phyloP scores from a whole-genome alignment of 2,888 invertebrate species.

The Tipula vernalis region DNA sequence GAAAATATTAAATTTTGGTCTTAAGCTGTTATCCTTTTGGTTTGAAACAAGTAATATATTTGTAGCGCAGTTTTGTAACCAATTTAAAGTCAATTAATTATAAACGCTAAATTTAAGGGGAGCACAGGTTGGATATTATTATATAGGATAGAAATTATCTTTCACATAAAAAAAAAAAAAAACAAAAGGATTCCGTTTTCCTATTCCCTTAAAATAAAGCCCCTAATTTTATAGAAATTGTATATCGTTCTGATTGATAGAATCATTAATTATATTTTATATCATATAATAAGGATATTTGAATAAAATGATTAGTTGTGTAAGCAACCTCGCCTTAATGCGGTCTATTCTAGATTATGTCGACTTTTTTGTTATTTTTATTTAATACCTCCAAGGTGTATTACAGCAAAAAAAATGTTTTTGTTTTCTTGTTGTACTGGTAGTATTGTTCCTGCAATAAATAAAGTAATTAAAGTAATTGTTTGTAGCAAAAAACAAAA shows the following conservation, averaged over 20 bases:
- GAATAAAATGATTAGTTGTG: not conserved
- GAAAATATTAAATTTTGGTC: not conserved
- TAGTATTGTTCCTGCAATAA: not conserved
- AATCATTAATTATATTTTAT: not conserved
- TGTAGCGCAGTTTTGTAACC: not conserved
- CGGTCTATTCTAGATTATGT: not conserved
- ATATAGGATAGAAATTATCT: not conserved
- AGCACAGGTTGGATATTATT: not conserved
- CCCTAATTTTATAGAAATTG: not conserved
- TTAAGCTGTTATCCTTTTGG: not conserved
- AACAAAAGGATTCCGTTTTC: not conserved
- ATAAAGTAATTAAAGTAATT: constrained; percentile 4
- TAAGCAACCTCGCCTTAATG: not conserved
- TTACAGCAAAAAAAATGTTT: not conserved
- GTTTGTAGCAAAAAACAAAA: not conserved
- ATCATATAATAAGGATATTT: not conserved
- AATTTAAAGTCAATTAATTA: not conserved
- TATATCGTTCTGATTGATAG: not conserved
- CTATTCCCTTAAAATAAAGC: not conserved
- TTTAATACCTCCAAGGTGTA: not conserved
- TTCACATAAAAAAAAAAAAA: not conserved
- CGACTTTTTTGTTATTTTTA: not conserved
- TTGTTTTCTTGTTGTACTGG: not conserved
- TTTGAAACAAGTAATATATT: not conserved
- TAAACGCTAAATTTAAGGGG: not conserved